phyloP scores from a whole-genome alignment of 1,140 invertebrate species.

The Nebria ingens region DNA sequence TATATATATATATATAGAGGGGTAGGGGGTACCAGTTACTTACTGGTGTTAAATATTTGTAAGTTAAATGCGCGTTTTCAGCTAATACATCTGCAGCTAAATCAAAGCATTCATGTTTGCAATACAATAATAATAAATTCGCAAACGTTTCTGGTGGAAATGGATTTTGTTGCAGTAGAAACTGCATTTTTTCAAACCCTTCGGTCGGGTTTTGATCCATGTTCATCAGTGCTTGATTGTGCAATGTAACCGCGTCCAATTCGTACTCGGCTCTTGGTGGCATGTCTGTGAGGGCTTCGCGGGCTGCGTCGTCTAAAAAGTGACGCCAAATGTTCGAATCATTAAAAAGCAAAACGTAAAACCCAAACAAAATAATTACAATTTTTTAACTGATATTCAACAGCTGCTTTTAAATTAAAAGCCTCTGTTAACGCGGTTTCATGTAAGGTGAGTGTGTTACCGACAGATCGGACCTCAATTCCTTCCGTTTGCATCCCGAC shows the following conservation, averaged over 20 bases:
- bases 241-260: slow-evolving; percentile 93
- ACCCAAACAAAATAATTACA: slow-evolving; percentile 42
- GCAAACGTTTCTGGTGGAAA: slow-evolving; percentile 97
- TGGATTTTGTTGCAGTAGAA: slow-evolving; percentile 88
- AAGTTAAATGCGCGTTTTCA: slow-evolving; percentile 94
- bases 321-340: too few species aligned
- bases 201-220: slow-evolving; percentile 82
- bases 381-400: slow-evolving; percentile 96
- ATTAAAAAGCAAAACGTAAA: slow-evolving; percentile 5
- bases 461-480: slow-evolving; percentile 91
- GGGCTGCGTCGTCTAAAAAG: slow-evolving; percentile 70
- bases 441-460: slow-evolving; percentile 91
- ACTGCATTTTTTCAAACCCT: slow-evolving; percentile 96
- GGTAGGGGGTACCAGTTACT: too few species aligned
- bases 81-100: slow-evolving; percentile 95
- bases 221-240: slow-evolving; percentile 95
- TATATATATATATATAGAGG: too few species aligned
- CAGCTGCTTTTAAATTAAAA: slow-evolving; percentile 97
- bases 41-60: slow-evolving; percentile 89
- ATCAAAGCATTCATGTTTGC: slow-evolving; percentile 96
- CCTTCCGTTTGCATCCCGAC: slow-evolving; percentile 98
- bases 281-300: slow-evolving; percentile 95
- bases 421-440: slow-evolving; percentile 96
- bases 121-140: slow-evolving; percentile 90
- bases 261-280: slow-evolving; percentile 94